Evolutionary conservation across 2,797 vertebrate species (phyloP).

Genomic region (Triplophysa bombifrons): DNA sequence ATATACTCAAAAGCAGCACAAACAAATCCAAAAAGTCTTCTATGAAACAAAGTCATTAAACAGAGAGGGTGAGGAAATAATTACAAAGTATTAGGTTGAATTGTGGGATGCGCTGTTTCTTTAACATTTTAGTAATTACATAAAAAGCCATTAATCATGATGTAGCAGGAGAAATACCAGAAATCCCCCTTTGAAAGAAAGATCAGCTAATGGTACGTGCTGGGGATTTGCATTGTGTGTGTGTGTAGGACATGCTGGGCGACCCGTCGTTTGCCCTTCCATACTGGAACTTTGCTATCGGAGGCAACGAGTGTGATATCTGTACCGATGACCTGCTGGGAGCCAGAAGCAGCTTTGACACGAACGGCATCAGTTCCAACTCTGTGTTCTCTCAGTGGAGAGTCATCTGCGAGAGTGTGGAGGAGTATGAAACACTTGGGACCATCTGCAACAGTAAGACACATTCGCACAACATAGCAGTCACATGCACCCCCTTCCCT

Average conservation of each 20-base stretch:
- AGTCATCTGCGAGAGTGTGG: conserved; percentile 89
- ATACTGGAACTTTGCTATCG: conserved; percentile 97
- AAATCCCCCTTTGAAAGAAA: conserved; percentile 7
- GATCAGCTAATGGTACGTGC: background rate
- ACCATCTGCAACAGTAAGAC: conserved; percentile 96
- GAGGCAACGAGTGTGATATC: conserved; percentile 88
- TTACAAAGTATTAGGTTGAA: background rate
- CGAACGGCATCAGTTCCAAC: conserved; percentile 85
- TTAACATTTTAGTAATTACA: conserved; percentile 35
- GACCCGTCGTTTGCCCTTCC: conserved; percentile 89
- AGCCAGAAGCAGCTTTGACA: conserved; percentile 87
- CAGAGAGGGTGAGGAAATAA: background rate
- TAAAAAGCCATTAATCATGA: conserved; percentile 1
- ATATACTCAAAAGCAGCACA: background rate
- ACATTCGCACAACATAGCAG: conserved; percentile 37
- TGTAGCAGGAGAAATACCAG: conserved; percentile 5
- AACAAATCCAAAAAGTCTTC: no score
- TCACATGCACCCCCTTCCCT: conserved; percentile 22
- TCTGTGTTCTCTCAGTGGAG: conserved; percentile 93
- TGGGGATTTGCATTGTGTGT: conserved; percentile 62
- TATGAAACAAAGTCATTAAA: background rate
- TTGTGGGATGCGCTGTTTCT: conserved; percentile 44
- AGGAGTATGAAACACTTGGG: conserved; percentile 91
- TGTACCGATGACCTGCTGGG: conserved; percentile 93
- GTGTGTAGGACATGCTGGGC: conserved; percentile 85